A percentile compares a stretch with the other conserved stretches of the same genome.
phyloP scores from a whole-genome alignment of 2,797 vertebrate genomes.

The Anguilla marmorata region DNA sequence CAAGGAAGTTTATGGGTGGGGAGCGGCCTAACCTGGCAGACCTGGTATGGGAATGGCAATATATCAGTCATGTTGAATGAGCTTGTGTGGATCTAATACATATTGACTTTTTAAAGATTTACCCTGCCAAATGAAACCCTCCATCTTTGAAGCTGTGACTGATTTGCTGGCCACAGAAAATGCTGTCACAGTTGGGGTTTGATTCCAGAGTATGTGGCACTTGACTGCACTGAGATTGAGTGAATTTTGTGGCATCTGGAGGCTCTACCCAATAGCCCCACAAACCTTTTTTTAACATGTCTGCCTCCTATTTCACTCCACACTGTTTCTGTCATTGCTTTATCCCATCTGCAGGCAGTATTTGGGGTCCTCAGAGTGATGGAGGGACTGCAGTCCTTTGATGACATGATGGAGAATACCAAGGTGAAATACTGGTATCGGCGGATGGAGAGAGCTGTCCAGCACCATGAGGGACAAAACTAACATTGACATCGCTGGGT shows the following conservation, averaged over 20 bases:
- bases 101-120: neutral
- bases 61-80: neutral
- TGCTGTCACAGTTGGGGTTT: neutral
- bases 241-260: neutral
- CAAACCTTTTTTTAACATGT: neutral
- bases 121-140: neutral
- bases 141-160: neutral
- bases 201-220: neutral
- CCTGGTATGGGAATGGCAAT: constrained; percentile 75
- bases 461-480: constrained; percentile 54
- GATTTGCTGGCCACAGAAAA: neutral
- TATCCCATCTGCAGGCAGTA: constrained; percentile 77
- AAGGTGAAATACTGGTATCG: constrained; percentile 87
- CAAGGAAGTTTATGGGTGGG: constrained; percentile 90
- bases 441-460: constrained; percentile 77
- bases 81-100: neutral
- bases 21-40: constrained; percentile 89
- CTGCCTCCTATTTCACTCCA: neutral
- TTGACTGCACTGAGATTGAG: neutral
- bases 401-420: constrained; percentile 91
- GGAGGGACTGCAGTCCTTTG: constrained; percentile 91
- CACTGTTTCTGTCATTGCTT: neutral
- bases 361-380: constrained; percentile 91
- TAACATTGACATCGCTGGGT: constrained; percentile 43
- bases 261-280: neutral